Base-by-base conservation (phyloP, 2,113 vertebrate species). In the Felis chaus region DNA sequence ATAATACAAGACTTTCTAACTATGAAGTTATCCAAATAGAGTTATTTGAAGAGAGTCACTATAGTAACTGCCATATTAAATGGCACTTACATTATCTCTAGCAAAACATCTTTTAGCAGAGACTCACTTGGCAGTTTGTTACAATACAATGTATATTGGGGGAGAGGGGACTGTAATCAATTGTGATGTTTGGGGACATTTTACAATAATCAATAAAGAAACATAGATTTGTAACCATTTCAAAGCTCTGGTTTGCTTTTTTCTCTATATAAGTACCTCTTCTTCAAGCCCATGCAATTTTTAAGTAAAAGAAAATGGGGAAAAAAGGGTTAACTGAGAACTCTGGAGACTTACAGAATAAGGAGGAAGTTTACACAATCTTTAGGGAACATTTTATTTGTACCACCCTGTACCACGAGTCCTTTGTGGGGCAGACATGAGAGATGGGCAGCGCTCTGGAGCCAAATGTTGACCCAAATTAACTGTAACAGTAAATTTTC, bases 61-160 rank as follows among this genome's bases (percentile, higher is more conserved):
- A 7, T 31, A 97, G 65, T 91, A 96, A 88, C 74, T 94, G 14
- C 98, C 95, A 74, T 48, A 78, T 96, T 89, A 80, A 21, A 16
- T 86, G 96, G 88, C 68, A 94, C 10, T 92, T 97, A 95, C 29
- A 48, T 96, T 83, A 84, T 39, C 82, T 97, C 85, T 95, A 18
- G 27, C 63, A 97, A n/a, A 98, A 89, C 33, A 71, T 6, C 74
- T 57, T 97, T 98, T 71, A 74, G 89, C 71, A 98, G 87, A 97
- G 5, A 92, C 36, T 85, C 68, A 76, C 79, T 95, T 97, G 69
- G 39, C 19, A 82, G 4, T 89, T 66, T 96, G 1, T 94, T 94
- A 84, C 80, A 82, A 76, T 81, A 89, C 18, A 53, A 1, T 80
- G 31, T 76, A 45, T 0, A 12, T 95, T 80, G 41, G 10, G 14